phyloP scores from a whole-genome alignment of 37 sponge, comb jelly and placozoan genomes.

The Bolinopsis microptera region DNA sequence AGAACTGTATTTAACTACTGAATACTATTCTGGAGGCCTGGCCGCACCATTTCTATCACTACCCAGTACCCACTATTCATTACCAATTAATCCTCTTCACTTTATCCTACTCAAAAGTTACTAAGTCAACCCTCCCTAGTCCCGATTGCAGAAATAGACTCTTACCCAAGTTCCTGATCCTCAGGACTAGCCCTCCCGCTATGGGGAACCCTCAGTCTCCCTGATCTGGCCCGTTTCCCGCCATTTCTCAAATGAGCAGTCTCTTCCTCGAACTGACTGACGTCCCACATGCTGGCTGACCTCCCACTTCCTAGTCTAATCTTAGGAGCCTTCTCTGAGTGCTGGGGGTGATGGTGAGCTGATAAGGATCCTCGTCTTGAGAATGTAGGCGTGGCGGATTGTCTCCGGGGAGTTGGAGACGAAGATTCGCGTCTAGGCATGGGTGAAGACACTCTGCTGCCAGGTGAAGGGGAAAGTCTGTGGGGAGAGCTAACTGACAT shows the following conservation, averaged over 20 bases:
- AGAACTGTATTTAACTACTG: too few species aligned
- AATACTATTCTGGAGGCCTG: too few species aligned
- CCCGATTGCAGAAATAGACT: too few species aligned
- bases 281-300: not conserved
- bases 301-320: not conserved
- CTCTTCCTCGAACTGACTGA: not conserved
- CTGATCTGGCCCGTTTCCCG: not conserved
- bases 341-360: not conserved
- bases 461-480: not conserved
- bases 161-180: not conserved
- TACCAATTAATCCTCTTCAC: too few species aligned
- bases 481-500: not conserved
- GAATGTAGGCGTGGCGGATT: too few species aligned
- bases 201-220: not conserved
- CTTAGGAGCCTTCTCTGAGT: not conserved
- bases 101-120: too few species aligned
- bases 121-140: too few species aligned
- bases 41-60: too few species aligned
- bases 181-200: not conserved
- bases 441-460: not conserved
- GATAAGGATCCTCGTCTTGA: not conserved
- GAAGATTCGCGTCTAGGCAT: not conserved
- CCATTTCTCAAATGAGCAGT: not conserved
- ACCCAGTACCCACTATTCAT: too few species aligned
- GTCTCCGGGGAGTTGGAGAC: not conserved